Evolutionary conservation across 2,888 invertebrate genomes (phyloP), one percentile per base, ranked within the genome.

Genomic region (Hesperia comma): DNA sequence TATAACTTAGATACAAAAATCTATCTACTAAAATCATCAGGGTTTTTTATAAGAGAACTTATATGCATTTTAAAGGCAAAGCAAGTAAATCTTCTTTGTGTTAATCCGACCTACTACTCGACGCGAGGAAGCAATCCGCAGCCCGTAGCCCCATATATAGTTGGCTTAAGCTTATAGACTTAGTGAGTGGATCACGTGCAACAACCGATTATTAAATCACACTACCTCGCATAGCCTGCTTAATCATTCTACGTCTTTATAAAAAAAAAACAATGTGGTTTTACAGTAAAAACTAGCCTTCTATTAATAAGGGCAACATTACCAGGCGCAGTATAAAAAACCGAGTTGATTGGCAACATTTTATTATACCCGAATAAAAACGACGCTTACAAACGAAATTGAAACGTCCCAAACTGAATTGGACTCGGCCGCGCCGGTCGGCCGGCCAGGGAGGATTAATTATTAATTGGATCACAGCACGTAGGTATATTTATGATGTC

Each of bases 391-490:
- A 77, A 80, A 77, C 79, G 79, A 83, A 87, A 87, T 86, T 85
- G 81, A 85, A 87, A 87, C 83, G 81, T 81, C 77, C 78, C 76
- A 77, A 80, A 83, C 80, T 80, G 83, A 82, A 87, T 85, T 84
- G 84, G 84, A 87, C n/a, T n/a, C n/a, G n/a, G n/a, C n/a, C n/a
- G n/a, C 81, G 79, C 80, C 74, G 82, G 80, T 81, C 79, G 77
- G 72, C 74, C 79, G 78, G 79, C 73, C 76, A 77, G 79, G 79
- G 75, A 74, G 86, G 87, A 88, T 90, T 87, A 87, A 87, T 87
- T 84, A 84, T 84, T 85, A 88, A 90, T 88, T 87, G 85, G 81
- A 87, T 86, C 80, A 83, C 82, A 84, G 75, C 78, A 83, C 79
- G 80, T 78, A 81, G 75, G 46, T 64, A 41, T 66, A 84, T 85